Conservation (phyloP, 2,797 vertebrate genomes). For the Siniperca obscura region DNA sequence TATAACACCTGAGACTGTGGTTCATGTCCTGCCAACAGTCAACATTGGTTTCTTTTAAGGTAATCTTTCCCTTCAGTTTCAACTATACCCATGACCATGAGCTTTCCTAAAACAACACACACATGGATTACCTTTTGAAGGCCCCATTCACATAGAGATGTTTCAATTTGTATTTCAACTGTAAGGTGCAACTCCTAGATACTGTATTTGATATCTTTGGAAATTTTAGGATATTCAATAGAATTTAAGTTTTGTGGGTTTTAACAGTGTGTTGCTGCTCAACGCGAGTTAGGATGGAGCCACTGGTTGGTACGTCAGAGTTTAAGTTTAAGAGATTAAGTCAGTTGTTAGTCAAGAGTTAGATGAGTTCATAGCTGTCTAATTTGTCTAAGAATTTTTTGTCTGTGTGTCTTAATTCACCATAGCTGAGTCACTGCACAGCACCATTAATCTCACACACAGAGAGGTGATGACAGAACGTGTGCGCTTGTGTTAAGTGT, state of each 20-base stretch:
- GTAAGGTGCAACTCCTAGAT: neutral
- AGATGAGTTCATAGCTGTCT: slow-evolving; percentile 61
- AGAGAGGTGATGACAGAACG: slow-evolving; percentile 60
- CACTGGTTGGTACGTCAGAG: slow-evolving; percentile 21
- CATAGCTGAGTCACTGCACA: slow-evolving; percentile 71
- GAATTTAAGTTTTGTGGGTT: neutral
- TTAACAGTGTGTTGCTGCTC: neutral
- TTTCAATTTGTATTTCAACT: neutral
- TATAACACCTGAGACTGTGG: neutral
- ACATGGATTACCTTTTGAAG: neutral
- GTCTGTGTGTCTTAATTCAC: slow-evolving; percentile 67
- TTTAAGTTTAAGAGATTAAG: slow-evolving; percentile 28
- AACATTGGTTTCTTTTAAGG: slow-evolving; percentile 7
- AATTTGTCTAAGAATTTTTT: slow-evolving; percentile 69
- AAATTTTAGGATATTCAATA: neutral
- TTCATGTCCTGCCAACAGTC: slow-evolving; percentile 15
- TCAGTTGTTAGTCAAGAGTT: slow-evolving; percentile 59
- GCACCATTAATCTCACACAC: slow-evolving; percentile 67
- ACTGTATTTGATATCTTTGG: neutral
- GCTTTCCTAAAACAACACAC: slow-evolving; percentile 7
- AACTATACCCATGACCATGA: neutral
- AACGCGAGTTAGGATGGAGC: neutral
- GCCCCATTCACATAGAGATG: neutral
- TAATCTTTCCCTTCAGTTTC: slow-evolving; percentile 16
- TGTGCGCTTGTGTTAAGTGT: slow-evolving; percentile 33